A percentile compares a stretch with the other conserved stretches of the same genome.
Evolutionary conservation across 2,113 vertebrate species (phyloP).

Genomic region (Copsychus sechellarum): DNA sequence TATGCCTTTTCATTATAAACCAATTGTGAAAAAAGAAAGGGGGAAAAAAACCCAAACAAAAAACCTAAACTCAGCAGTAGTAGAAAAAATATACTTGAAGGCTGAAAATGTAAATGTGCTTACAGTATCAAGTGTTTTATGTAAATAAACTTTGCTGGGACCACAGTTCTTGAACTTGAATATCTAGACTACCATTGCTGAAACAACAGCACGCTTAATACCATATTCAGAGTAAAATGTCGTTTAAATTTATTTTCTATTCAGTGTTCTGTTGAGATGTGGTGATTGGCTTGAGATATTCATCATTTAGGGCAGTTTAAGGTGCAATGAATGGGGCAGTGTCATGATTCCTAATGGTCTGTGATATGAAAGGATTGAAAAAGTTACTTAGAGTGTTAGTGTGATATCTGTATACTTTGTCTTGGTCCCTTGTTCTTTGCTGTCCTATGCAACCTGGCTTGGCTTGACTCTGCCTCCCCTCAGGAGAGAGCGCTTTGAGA

Average conservation of each 20-base stretch:
- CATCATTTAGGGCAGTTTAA: background rate
- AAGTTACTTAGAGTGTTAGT: background rate
- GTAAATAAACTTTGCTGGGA: background rate
- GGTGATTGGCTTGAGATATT: background rate
- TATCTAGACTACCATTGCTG: background rate
- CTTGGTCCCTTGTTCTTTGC: background rate
- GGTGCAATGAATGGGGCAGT: background rate
- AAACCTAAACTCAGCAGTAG: rapidly evolving
- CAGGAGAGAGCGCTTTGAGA: background rate
- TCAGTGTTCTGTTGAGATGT: background rate
- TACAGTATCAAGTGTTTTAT: background rate
- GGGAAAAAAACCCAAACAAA: background rate
- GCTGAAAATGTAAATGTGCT: background rate
- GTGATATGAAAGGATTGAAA: background rate
- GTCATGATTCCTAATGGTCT: background rate
- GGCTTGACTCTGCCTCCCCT: background rate
- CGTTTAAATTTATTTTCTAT: background rate
- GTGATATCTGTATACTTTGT: background rate
- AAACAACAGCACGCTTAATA: background rate
- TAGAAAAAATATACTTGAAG: background rate
- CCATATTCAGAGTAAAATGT: background rate
- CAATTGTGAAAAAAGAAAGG: background rate
- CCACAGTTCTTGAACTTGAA: background rate
- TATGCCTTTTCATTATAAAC: background rate
- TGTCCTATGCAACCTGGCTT: background rate